Evolutionary conservation across 1,140 invertebrate genomes (phyloP).

Genomic region (Papilio helenus): DNA sequence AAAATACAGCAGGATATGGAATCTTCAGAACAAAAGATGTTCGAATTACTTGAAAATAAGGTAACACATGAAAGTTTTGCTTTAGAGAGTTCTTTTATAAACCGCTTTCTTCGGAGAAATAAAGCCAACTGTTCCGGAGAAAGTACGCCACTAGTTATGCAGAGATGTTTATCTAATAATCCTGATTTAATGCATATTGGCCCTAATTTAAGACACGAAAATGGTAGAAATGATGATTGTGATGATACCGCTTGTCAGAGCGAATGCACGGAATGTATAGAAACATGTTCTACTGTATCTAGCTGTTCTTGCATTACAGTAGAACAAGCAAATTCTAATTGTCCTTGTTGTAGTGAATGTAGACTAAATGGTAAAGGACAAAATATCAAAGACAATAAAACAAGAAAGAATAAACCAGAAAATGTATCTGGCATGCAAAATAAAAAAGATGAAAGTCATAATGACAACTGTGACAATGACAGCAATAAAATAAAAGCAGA

Average conservation of each 20-base stretch:
- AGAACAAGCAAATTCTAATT: constrained; percentile 44
- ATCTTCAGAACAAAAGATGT: constrained; percentile 85
- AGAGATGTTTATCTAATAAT: constrained; percentile 69
- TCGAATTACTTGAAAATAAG: constrained; percentile 89
- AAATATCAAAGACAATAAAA: constrained; percentile 42
- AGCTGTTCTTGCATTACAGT: constrained; percentile 70
- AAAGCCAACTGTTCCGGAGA: constrained; percentile 76
- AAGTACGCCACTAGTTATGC: constrained; percentile 71
- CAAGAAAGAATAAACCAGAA: constrained; percentile 45
- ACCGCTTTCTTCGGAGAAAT: constrained; percentile 79
- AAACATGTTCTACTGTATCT: constrained; percentile 61
- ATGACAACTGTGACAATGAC: constrained; percentile 68
- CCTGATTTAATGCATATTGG: constrained; percentile 65
- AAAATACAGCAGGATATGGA: constrained; percentile 80
- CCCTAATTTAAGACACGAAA: constrained; percentile 47
- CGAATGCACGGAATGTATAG: constrained; percentile 73
- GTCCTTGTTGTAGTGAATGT: constrained; percentile 38
- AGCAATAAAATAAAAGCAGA: constrained; percentile 63
- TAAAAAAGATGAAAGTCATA: constrained; percentile 51
- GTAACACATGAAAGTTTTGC: constrained; percentile 88
- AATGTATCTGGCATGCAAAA: constrained; percentile 38
- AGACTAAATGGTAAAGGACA: constrained; percentile 37
- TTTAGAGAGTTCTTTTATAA: constrained; percentile 87
- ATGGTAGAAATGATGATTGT: constrained; percentile 56
- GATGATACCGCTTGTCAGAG: constrained; percentile 60